A percentile compares a stretch with the other conserved stretches of the same genome.
phyloP scores from a whole-genome alignment of 2,797 vertebrate genomes.

The Paedocypris micromegethes region DNA sequence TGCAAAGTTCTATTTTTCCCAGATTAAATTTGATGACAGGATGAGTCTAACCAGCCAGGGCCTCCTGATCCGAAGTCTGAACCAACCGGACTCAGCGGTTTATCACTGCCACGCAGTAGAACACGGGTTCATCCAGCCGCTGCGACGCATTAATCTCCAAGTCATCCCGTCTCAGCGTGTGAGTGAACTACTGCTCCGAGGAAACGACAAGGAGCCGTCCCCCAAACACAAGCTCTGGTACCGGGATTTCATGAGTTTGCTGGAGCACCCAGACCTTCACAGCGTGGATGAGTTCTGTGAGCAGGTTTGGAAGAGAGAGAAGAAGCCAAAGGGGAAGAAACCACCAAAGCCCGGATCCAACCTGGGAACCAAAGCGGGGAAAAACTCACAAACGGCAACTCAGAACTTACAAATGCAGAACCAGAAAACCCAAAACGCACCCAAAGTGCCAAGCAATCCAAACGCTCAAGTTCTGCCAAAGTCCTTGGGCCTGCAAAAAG shows the following conservation, averaged over 20 bases:
- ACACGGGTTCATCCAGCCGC: constrained; percentile 93
- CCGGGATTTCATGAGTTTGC: constrained; percentile 94
- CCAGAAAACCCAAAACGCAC: constrained; percentile 17
- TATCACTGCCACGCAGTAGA: constrained; percentile 93
- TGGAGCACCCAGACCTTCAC: constrained; percentile 94
- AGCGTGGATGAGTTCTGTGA: constrained; percentile 98
- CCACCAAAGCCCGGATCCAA: constrained; percentile 45
- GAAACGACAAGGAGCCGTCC: constrained; percentile 37
- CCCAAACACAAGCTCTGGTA: constrained; percentile 85
- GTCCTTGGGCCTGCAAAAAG: constrained; percentile 29
- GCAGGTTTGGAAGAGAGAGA: constrained; percentile 96
- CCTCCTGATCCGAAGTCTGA: constrained; percentile 83
- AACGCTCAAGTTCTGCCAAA: constrained; percentile 28
- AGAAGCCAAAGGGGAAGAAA: constrained; percentile 86
- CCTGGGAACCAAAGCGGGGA: constrained; percentile 22
- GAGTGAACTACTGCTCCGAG: constrained; percentile 83
- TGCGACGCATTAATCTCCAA: constrained; percentile 87
- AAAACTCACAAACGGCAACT: constrained; percentile 2
- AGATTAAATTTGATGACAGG: constrained; percentile 81
- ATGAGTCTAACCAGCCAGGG: constrained; percentile 89
- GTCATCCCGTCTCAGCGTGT: constrained; percentile 88
- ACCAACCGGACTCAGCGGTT: constrained; percentile 78
- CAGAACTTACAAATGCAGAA: constrained; percentile 26
- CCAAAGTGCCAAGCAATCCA: constrained; percentile 34
- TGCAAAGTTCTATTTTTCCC: not conserved